These are phyloP conservation scores for Promerops cafer DNA, from an alignment of 2,113 vertebrate species.

Conservation along the genomic window DNA sequence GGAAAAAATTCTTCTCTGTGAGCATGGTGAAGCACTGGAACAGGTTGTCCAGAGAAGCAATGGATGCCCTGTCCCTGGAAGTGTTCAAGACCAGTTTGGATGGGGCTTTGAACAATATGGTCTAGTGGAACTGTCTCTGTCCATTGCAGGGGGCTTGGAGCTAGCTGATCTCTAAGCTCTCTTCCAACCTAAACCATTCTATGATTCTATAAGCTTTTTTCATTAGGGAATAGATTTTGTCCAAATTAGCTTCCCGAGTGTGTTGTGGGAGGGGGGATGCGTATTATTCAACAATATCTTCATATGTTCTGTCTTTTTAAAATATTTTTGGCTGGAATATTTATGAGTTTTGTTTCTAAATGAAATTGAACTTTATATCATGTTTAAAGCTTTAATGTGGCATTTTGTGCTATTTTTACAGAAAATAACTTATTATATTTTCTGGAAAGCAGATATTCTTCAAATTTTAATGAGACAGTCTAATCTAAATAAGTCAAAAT, in stretches of 20 bases:
- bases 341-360: neutral
- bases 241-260: neutral
- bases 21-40: accelerated
- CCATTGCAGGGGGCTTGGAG: neutral
- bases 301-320: neutral
- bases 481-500: neutral
- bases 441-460: neutral
- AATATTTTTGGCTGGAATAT: neutral
- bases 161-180: neutral
- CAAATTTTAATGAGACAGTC: neutral
- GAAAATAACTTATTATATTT: neutral
- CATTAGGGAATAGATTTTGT: neutral
- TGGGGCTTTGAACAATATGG: neutral
- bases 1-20: neutral
- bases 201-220: neutral
- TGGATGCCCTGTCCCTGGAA: neutral
- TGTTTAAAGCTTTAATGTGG: neutral
- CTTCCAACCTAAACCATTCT: neutral
- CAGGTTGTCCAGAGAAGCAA: neutral
- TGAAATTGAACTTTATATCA: neutral
- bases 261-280: accelerated
- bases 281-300: neutral
- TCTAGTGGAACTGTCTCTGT: neutral
- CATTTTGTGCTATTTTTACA: neutral
- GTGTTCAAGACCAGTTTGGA: neutral